phyloP scores from a whole-genome alignment of 2,797 vertebrate genomes.

The Sardinella longiceps region DNA sequence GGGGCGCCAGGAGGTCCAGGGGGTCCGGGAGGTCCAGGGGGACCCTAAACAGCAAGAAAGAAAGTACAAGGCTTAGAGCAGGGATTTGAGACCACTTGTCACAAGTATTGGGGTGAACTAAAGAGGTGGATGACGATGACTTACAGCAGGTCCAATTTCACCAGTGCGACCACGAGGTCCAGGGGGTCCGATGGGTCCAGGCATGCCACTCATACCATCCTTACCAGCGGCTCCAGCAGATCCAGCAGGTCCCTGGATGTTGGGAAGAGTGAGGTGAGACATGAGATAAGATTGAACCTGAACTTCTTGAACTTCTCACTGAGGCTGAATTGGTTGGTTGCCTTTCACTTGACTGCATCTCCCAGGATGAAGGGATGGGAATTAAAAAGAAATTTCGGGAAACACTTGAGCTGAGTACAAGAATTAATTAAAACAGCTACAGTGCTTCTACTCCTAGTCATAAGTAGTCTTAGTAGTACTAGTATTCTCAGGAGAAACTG shows the following conservation, averaged over 20 bases:
- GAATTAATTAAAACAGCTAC: background rate
- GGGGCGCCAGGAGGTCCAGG: constrained; percentile 91
- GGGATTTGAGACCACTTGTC: background rate
- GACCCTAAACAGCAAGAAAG: constrained; percentile 76
- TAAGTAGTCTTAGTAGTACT: background rate
- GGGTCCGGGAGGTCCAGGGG: constrained; percentile 87
- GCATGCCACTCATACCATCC: constrained; percentile 90
- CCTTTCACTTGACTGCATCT: background rate
- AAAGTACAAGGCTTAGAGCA: constrained; percentile 16
- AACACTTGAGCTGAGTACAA: background rate
- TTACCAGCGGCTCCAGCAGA: constrained; percentile 87
- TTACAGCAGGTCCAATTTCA: constrained; percentile 89
- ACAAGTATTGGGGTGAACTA: background rate
- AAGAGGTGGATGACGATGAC: constrained; percentile 58
- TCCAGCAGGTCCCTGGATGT: constrained; percentile 87
- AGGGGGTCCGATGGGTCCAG: constrained; percentile 94
- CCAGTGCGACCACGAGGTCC: constrained; percentile 95
- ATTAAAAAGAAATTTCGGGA: background rate
- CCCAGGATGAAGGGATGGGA: background rate
- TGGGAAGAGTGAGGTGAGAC: background rate
- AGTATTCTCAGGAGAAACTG: too few relatives aligned
- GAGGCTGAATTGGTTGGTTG: background rate
- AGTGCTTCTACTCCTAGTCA: background rate
- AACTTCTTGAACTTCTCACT: constrained; percentile 3
- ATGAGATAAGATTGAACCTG: constrained; percentile 2